Evolutionary conservation across 2,113 vertebrate genomes (phyloP), one percentile per base, ranked within the genome.

Genomic region (Carassius gibelio): DNA sequence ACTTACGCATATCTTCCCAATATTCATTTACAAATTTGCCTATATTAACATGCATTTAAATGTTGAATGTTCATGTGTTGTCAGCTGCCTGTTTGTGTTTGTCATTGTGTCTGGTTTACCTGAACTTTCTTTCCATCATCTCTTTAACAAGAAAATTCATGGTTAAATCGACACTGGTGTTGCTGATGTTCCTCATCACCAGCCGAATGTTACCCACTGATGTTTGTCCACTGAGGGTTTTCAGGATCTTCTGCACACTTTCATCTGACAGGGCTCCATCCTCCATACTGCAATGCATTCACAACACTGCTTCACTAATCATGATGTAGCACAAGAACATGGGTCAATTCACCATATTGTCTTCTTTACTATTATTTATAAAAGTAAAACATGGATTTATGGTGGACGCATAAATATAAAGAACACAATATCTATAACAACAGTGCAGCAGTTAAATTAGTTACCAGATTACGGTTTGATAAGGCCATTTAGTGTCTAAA

Each of bases 191-290:
- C 21, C 36, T 86, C 71, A 82, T 14, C 11, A 79, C 5, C 10
- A 86, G 71, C 8, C 72, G 48, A 82, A 86, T 62, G 2, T 55
- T 19, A 66, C 57, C 71, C 17, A 81, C 78, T 26, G 79, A 82
- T 68, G 21, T 75, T 26, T 76, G 79, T 11, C 59, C 72, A n/a
- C 3, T 9, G 10, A 86, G 48, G 8, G 71, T 38, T 48, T 72
- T 75, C 42, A 86, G 38, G 71, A 86, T 82, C 79, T 13, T 82
- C 85, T 50, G 55, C 48, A 82, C 42, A 75, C 79, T 82, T 48
- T 68, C 55, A 48, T 86, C 85, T 23, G 85, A 86, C 3, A 86
- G 26, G 23, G 4, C 21, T 34, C 85, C 72, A 76, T 86, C 30
- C 30, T 75, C 34, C 57, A 86, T 26, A 1, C 85, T 86, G 61